phyloP scores from a whole-genome alignment of 2,113 vertebrate genomes.

The Mirounga angustirostris region DNA sequence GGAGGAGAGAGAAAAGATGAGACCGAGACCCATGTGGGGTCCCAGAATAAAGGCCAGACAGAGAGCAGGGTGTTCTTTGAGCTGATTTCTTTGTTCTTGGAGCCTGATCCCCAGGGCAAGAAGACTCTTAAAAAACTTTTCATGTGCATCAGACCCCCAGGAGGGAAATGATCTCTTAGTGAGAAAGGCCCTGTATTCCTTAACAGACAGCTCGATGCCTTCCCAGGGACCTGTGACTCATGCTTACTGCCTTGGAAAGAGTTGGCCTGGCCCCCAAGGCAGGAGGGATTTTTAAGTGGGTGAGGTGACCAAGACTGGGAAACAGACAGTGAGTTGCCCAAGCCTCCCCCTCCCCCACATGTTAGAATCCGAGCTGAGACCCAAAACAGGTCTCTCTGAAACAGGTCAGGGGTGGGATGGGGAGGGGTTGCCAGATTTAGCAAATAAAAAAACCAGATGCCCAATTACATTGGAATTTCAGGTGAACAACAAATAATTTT shows the following conservation, averaged over 20 bases:
- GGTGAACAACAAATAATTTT: not conserved
- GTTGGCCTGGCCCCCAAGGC: not conserved
- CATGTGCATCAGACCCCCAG: not conserved
- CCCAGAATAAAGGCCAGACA: too few relatives aligned
- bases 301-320: not conserved
- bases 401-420: not conserved
- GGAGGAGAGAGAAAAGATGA: not conserved
- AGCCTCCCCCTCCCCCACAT: accelerated
- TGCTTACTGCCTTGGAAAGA: not conserved
- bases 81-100: too few relatives aligned
- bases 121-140: not conserved
- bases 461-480: not conserved
- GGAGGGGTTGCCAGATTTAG: not conserved
- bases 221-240: conserved; percentile 55
- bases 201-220: not conserved
- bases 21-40: too few relatives aligned
- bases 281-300: not conserved
- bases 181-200: not conserved
- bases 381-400: not conserved
- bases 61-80: too few relatives aligned
- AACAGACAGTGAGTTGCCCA: not conserved
- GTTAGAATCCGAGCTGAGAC: not conserved
- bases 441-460: not conserved
- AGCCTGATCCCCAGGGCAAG: not conserved
- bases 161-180: not conserved